Evolutionary conservation across 2,888 invertebrate genomes (phyloP).

Genomic region (Ophion slaviceki): DNA sequence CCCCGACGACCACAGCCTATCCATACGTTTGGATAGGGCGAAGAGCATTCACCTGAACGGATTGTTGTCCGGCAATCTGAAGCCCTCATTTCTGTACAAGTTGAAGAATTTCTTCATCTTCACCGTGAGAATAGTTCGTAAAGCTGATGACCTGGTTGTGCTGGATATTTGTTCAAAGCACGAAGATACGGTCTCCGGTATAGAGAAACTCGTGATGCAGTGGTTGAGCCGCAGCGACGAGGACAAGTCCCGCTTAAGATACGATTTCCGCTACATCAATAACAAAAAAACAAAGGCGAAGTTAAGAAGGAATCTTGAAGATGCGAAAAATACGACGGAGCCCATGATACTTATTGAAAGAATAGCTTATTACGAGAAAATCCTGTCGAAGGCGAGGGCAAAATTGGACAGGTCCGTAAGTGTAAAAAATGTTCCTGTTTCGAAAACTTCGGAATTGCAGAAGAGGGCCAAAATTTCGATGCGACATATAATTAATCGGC

Average conservation of each 20-base stretch:
- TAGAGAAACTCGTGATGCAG: constrained; percentile 57
- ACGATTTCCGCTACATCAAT: constrained; percentile 11
- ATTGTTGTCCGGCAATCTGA: constrained; percentile 12
- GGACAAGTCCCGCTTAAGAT: constrained; percentile 33
- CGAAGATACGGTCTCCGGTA: not conserved
- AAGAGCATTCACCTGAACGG: constrained; percentile 24
- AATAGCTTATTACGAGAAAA: not conserved
- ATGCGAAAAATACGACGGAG: not conserved
- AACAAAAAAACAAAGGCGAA: not conserved
- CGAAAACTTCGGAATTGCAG: not conserved
- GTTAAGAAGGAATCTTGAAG: not conserved
- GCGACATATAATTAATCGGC: no score
- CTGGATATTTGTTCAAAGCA: not conserved
- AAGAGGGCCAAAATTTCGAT: no score
- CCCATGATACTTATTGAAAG: not conserved
- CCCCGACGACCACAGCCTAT: not conserved
- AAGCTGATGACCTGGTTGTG: not conserved
- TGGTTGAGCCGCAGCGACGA: constrained; percentile 61
- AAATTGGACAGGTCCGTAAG: not conserved
- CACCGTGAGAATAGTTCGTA: constrained; percentile 17
- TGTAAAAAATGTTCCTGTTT: no score
- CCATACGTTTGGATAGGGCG: constrained; percentile 27
- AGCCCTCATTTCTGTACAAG: constrained; percentile 6
- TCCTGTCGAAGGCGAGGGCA: not conserved
- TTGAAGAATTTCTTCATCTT: constrained; percentile 23